These are phyloP conservation scores for Peribatodes rhomboidaria DNA, from an alignment of 2,888 invertebrate genomes.

Conservation along the genomic window DNA sequence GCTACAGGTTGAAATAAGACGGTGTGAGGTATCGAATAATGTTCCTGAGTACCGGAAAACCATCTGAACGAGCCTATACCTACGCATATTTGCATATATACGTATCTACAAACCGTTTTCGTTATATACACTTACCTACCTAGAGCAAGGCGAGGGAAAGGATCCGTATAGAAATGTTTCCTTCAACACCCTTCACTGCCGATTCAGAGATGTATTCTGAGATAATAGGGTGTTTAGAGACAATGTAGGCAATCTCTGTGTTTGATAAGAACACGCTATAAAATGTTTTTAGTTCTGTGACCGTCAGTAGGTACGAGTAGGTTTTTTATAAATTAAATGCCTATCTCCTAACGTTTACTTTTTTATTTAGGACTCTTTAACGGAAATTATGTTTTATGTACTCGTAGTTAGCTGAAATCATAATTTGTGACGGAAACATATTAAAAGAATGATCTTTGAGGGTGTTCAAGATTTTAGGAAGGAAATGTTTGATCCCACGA, in stretches of 20 bases:
- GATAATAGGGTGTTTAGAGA: constrained; percentile 38
- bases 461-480: too few species aligned
- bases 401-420: too few species aligned
- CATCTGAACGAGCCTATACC: constrained; percentile 57
- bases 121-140: constrained; percentile 48
- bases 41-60: constrained; percentile 54
- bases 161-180: constrained; percentile 48
- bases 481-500: too few species aligned
- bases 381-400: too few species aligned
- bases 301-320: background rate
- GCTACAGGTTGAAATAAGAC: constrained; percentile 48
- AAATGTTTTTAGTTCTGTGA: constrained; percentile 2
- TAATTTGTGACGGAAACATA: too few species aligned
- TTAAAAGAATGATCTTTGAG: too few species aligned
- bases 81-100: constrained; percentile 63
- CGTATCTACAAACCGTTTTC: constrained; percentile 57
- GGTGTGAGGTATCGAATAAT: constrained; percentile 52
- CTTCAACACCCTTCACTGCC: constrained; percentile 58
- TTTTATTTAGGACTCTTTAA: too few species aligned
- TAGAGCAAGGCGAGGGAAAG: constrained; percentile 24
- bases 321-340: background rate
- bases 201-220: constrained; percentile 38
- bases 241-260: constrained; percentile 30
- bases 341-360: too few species aligned
- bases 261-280: constrained; percentile 19